Percentiles rank a stretch among this genome's conserved stretches.
These are phyloP conservation scores for Campoletis raptor DNA, from an alignment of 2,888 invertebrate species.

Conservation along the genomic window DNA sequence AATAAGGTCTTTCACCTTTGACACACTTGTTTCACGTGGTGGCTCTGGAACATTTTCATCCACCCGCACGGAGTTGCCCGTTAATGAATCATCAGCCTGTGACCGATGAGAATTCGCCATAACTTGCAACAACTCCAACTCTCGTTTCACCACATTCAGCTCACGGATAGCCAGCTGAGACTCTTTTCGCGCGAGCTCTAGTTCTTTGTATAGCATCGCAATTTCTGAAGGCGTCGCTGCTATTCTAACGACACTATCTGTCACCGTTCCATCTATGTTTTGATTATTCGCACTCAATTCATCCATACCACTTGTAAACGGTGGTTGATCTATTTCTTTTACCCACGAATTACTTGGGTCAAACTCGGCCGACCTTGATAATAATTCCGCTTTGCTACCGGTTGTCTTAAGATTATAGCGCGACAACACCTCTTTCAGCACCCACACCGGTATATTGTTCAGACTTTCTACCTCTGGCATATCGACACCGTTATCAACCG, in stretches of 20 bases:
- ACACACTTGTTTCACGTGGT: constrained; percentile 33
- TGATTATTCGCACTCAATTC: not conserved
- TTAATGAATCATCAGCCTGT: too few species aligned
- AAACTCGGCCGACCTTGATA: constrained; percentile 6
- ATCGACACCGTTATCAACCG: not conserved
- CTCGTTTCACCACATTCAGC: not conserved
- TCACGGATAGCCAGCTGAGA: constrained; percentile 7
- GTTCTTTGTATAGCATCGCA: not conserved
- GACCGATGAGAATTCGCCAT: not conserved
- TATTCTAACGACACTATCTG: not conserved
- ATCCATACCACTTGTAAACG: not conserved
- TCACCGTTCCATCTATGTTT: not conserved
- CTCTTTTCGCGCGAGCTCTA: constrained; percentile 31
- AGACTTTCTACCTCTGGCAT: not conserved
- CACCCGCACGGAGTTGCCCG: not conserved
- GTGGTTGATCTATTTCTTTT: not conserved
- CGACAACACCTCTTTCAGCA: constrained; percentile 5
- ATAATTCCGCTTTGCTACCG: constrained; percentile 34
- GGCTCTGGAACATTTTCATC: not conserved
- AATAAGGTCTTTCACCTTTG: constrained; percentile 52
- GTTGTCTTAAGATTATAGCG: constrained; percentile 8
- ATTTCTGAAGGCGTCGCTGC: not conserved
- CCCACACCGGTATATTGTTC: constrained; percentile 9
- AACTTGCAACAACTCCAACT: not conserved
- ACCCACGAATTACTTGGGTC: constrained; percentile 22